Percentiles rank a stretch among this genome's conserved stretches.
Evolutionary conservation across 2,797 vertebrate species (phyloP).

Genomic region (Stomatorhinus walkeri): DNA sequence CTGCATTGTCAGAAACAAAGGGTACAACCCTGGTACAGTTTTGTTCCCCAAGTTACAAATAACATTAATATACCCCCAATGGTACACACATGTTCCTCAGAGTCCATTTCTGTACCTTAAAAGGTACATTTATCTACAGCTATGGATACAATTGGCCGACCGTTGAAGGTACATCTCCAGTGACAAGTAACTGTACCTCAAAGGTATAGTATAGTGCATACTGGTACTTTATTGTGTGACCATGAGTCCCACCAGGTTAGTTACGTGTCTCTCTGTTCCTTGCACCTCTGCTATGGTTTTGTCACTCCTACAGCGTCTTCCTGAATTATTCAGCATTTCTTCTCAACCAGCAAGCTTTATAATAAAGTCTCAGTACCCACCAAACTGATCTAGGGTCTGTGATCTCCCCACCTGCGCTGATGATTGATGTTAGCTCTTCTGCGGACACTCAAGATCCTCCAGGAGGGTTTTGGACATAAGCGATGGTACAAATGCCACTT

Average conservation of each 20-base stretch:
- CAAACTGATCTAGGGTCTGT: background rate
- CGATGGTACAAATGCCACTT: too few species aligned
- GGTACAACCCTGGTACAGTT: background rate
- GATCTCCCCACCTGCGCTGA: background rate
- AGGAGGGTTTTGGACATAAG: background rate
- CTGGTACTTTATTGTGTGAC: background rate
- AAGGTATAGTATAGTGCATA: background rate
- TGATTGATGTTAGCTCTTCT: background rate
- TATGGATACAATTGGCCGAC: background rate
- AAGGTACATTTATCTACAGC: background rate
- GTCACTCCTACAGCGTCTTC: background rate
- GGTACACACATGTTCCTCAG: background rate
- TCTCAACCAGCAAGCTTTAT: background rate
- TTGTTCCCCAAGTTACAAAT: background rate
- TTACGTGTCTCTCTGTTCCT: background rate
- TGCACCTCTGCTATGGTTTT: background rate
- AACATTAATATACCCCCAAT: background rate
- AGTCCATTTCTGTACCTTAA: background rate
- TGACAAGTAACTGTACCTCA: background rate
- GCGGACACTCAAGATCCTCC: background rate
- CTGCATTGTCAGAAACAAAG: background rate
- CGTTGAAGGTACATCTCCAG: background rate
- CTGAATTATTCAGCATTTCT: background rate
- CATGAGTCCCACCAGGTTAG: background rate
- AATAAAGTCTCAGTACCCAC: background rate